Conservation (phyloP, 1,140 invertebrate genomes). For the Zaprionus kolodkinae region DNA sequence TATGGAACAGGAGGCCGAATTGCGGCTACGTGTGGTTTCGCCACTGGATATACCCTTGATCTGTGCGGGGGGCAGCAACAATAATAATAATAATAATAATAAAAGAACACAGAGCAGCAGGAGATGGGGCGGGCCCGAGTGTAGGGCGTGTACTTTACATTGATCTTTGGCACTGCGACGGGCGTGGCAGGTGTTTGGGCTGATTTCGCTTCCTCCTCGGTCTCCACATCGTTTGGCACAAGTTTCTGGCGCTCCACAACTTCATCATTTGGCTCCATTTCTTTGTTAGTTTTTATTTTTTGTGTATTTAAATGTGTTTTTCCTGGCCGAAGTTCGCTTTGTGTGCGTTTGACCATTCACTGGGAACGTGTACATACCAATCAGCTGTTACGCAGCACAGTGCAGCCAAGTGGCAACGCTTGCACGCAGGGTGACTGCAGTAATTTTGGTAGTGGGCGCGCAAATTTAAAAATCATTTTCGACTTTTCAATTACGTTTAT, state of each 20-base stretch:
- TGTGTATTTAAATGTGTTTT: conserved; percentile 27
- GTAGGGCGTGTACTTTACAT: conserved; percentile 45
- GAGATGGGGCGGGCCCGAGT: neutral
- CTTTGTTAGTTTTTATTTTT: conserved; percentile 6
- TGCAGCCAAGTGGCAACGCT: neutral
- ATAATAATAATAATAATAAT: neutral
- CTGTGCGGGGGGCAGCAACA: conserved; percentile 62
- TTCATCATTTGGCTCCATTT: conserved; percentile 83
- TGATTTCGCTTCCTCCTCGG: conserved; percentile 79
- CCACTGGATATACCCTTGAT: conserved; percentile 82
- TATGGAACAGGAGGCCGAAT: conserved; percentile 80
- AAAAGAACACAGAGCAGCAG: neutral
- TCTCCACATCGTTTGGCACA: conserved; percentile 79
- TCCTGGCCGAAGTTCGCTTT: conserved; percentile 41
- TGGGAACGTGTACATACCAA: conserved; percentile 15
- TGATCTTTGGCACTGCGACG: conserved; percentile 82
- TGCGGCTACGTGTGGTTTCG: conserved; percentile 79
- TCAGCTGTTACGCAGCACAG: conserved; percentile 28
- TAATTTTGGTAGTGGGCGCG: neutral
- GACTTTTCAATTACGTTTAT: conserved; percentile 8
- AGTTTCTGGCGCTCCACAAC: conserved; percentile 81
- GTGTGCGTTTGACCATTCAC: conserved; percentile 53
- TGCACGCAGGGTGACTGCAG: neutral
- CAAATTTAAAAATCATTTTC: conserved; percentile 7
- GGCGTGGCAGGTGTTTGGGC: conserved; percentile 80